Percentiles rank a stretch among this genome's conserved stretches.
phyloP scores from a whole-genome alignment of 2,888 invertebrate genomes.

The Mimas tiliae region DNA sequence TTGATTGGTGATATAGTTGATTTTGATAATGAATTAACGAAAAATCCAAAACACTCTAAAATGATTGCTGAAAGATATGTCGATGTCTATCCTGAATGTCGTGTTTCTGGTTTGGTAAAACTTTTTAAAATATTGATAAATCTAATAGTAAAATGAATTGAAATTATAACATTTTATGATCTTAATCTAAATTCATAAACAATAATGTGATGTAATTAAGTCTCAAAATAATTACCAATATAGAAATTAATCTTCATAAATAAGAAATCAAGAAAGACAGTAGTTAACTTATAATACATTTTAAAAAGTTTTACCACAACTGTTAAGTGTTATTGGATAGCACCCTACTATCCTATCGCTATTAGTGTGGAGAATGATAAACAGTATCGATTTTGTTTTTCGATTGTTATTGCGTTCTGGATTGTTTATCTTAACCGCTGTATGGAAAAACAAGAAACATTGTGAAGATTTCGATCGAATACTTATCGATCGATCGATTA shows the following conservation, averaged over 20 bases:
- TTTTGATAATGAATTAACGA: not conserved
- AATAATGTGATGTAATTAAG: too few relatives aligned
- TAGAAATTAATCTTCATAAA: not conserved
- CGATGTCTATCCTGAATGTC: constrained; percentile 29
- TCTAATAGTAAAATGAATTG: not conserved
- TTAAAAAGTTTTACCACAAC: constrained; percentile 57
- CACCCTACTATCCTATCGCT: constrained; percentile 81
- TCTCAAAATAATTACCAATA: not conserved
- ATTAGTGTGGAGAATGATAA: constrained; percentile 74
- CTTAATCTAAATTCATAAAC: too few relatives aligned
- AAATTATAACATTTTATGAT: not conserved
- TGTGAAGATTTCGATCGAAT: too few relatives aligned
- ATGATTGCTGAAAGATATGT: constrained; percentile 22
- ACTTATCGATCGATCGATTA: not conserved
- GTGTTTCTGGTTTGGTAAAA: constrained; percentile 64
- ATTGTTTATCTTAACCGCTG: constrained; percentile 27
- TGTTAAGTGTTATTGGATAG: constrained; percentile 71
- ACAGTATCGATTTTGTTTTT: constrained; percentile 49
- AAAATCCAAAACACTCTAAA: not conserved
- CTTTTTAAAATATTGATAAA: constrained; percentile 46
- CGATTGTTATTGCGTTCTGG: constrained; percentile 20
- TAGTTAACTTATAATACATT: not conserved
- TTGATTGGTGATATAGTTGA: not conserved
- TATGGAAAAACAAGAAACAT: not conserved
- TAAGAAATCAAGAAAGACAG: not conserved